Conservation (phyloP, 2,888 invertebrate species). For the Volucella inanis region DNA sequence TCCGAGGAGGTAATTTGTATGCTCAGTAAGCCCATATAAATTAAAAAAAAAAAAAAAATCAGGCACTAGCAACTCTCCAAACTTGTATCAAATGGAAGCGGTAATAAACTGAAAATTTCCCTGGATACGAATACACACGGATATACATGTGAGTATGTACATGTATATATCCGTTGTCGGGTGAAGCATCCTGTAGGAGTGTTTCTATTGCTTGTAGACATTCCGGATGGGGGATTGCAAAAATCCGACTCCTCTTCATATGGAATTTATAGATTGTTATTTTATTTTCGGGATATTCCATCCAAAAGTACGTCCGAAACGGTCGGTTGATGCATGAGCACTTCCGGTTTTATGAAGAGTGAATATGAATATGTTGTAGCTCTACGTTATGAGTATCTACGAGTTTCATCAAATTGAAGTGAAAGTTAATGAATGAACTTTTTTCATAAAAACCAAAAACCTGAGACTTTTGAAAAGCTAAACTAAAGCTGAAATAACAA, state of each 20-base stretch:
- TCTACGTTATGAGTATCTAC: constrained; percentile 4
- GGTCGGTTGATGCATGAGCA: constrained; percentile 9
- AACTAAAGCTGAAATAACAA: too few species aligned
- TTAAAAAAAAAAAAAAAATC: constrained; percentile 10
- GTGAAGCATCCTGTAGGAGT: constrained; percentile 15
- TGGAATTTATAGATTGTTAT: constrained; percentile 5
- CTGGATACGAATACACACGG: constrained; percentile 6
- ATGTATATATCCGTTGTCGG: constrained; percentile 14
- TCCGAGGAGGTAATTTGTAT: constrained; percentile 31
- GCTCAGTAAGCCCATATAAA: constrained; percentile 29
- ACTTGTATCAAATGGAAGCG: constrained; percentile 43
- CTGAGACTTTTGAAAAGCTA: too few species aligned
- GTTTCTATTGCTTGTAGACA: constrained; percentile 1
- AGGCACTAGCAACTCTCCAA: not conserved
- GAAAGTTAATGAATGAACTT: constrained; percentile 29
- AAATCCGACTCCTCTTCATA: constrained; percentile 32
- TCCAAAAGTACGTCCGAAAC: not conserved
- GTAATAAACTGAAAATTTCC: constrained; percentile 55
- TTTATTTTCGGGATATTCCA: constrained; percentile 6
- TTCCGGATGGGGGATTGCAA: constrained; percentile 47
- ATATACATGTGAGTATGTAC: too few species aligned
- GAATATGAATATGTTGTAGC: not conserved
- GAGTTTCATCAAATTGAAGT: not conserved
- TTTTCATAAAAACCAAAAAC: not conserved
- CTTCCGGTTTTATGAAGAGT: constrained; percentile 25